Evolutionary conservation across 2,797 vertebrate genomes (phyloP), one percentile per base, ranked within the genome.

Genomic region (Phataginus tricuspis): DNA sequence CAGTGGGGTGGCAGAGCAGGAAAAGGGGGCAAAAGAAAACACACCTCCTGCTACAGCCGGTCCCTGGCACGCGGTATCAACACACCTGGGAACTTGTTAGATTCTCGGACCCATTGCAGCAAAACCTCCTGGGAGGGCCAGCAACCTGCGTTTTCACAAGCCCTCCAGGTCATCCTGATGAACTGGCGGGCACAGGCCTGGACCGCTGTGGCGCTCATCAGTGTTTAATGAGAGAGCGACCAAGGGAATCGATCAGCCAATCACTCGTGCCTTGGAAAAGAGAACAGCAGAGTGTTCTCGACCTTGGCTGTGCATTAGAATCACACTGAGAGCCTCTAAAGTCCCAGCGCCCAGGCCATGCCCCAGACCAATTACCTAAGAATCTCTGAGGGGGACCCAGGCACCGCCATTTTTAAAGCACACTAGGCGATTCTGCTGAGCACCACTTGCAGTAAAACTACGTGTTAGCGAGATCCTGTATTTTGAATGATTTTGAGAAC

Each of bases 321-420:
- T 3, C 85, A 31, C 8, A 68, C 86, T 0, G 80, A 82, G 77
- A 75, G 45, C 16, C 42, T 79, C 13, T 66, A 68, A 61, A 87
- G 27, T 1, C 63, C 59, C 16, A 0, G 0, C 0, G 34, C 61
- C 69, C 19, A 25, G 27, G 45, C 87, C 3, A 0, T 23, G 64
- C n/a, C 64, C 45, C 64, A 42, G 63, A 49, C 23, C 31, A 74
- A 29, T 64, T 5, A 57, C 59, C 1, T 0, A 18, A 45, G 19
- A 15, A 2, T 31, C 91, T 74, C 29, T 3, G 49, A 72, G 84
- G 75, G 37, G 25, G 2, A 27, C 59, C 16, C 51, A 53, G 78
- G 27, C 90, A 2, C 1, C 5, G 49, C 74, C 4, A 9, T 31
- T 83, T 91, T 42, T 27, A 83, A 83, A 55, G n/a, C 49, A 13